These are phyloP conservation scores for Myrmophylax atrothorax DNA, from an alignment of 2,113 vertebrate species.

Conservation along the genomic window DNA sequence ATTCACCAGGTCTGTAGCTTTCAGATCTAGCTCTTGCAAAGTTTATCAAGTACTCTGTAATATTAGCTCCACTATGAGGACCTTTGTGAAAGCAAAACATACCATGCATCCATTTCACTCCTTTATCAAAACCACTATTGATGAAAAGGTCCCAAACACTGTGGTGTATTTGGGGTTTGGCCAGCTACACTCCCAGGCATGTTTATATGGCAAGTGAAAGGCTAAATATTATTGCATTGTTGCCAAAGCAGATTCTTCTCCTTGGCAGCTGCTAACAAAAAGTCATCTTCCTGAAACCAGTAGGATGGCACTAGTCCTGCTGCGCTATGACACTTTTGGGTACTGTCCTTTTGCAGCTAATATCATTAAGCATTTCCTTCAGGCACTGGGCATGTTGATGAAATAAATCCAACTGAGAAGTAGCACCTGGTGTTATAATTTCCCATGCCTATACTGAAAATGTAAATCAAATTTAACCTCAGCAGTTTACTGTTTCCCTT, in stretches of 20 bases:
- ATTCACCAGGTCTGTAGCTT: background rate
- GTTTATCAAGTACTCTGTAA: background rate
- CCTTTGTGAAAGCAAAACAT: background rate
- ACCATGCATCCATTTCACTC: background rate
- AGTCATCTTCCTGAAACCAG: background rate
- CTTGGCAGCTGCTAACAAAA: background rate
- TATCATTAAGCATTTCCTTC: conserved; percentile 20
- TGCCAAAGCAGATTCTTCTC: conserved; percentile 26
- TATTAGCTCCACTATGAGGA: background rate
- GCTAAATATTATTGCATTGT: conserved; percentile 12
- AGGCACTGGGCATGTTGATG: background rate
- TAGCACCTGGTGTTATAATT: conserved; percentile 30
- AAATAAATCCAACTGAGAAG: conserved; percentile 34
- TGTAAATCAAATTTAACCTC: background rate
- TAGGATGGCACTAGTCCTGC: background rate
- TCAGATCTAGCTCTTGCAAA: background rate
- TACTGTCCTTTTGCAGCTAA: conserved; percentile 1
- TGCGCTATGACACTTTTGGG: conserved; percentile 27
- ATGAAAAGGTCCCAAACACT: background rate
- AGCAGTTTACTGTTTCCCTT: background rate
- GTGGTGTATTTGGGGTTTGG: background rate
- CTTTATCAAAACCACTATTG: background rate
- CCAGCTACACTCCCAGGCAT: background rate
- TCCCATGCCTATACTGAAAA: background rate
- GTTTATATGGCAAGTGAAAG: background rate